phyloP scores from a whole-genome alignment of 1,140 invertebrate species.

The Amyelois transitella region DNA sequence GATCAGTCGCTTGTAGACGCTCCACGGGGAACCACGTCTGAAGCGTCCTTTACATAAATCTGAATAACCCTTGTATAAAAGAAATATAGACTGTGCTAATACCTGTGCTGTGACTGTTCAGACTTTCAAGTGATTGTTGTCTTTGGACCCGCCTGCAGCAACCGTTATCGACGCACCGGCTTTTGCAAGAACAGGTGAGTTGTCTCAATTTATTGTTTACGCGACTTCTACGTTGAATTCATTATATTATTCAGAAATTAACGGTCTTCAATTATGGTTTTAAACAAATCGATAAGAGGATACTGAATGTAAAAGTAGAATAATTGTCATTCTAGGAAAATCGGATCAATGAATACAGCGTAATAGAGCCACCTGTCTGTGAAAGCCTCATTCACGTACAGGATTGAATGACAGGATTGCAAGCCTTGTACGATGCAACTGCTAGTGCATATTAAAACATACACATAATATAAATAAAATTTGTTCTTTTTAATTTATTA shows the following conservation, averaged over 20 bases:
- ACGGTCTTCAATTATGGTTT: no score
- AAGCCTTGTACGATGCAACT: no score
- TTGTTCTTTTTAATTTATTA: no score
- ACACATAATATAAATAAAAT: no score
- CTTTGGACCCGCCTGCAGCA: slow-evolving; percentile 12
- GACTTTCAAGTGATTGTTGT: slow-evolving; percentile 19
- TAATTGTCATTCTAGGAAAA: not conserved
- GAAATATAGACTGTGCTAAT: slow-evolving; percentile 19
- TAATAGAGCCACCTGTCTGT: not conserved
- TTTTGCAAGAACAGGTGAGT: not conserved
- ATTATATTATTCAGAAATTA: not conserved
- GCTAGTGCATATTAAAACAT: no score
- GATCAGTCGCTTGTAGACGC: slow-evolving; percentile 48
- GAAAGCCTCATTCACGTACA: not conserved
- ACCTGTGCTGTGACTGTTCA: slow-evolving; percentile 23
- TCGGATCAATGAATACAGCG: not conserved
- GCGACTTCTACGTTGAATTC: not conserved
- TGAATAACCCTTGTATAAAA: not conserved
- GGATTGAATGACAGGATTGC: not conserved
- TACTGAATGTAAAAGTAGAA: not conserved
- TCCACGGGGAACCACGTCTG: slow-evolving; percentile 20
- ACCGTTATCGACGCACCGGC: not conserved
- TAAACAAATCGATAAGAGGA: not conserved
- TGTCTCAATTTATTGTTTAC: not conserved
- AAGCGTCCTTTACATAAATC: not conserved